phyloP scores from a whole-genome alignment of 1,140 invertebrate species.

The Drosophila sucinea region DNA sequence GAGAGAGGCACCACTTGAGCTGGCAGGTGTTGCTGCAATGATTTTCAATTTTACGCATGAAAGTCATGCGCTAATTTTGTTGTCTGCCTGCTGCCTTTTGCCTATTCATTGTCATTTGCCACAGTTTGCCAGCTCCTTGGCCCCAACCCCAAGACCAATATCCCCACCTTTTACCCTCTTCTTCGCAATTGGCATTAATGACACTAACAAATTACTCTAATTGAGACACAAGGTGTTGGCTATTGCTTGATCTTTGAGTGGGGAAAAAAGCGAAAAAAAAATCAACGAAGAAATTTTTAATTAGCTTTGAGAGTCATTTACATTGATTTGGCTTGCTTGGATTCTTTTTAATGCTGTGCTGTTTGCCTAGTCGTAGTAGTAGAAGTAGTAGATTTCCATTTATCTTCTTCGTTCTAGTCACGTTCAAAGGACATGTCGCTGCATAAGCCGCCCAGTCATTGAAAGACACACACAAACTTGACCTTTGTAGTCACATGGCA shows the following conservation, averaged over 20 bases:
- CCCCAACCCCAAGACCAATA: too few relatives aligned
- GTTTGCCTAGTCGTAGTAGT: too few relatives aligned
- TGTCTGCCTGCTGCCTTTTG: constrained; percentile 50
- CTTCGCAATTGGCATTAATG: constrained; percentile 74
- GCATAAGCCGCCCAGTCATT: neutral
- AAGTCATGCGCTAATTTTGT: constrained; percentile 78
- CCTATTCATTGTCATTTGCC: constrained; percentile 80
- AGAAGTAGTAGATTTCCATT: neutral
- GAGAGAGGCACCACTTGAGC: constrained; percentile 1
- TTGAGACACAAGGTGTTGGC: constrained; percentile 59
- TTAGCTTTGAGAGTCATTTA: constrained; percentile 34
- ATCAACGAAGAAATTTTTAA: constrained; percentile 59
- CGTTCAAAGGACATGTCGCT: constrained; percentile 6
- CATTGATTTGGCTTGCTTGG: neutral
- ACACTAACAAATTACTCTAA: constrained; percentile 66
- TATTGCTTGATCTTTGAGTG: neutral
- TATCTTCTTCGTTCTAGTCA: neutral
- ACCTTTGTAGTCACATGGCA: neutral
- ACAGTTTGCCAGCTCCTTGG: constrained; percentile 23
- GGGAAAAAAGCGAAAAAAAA: neutral
- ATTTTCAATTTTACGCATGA: constrained; percentile 80
- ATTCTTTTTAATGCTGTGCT: neutral
- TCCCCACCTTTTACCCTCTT: neutral
- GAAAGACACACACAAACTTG: constrained; percentile 7
- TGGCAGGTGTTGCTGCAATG: constrained; percentile 79